Evolutionary conservation across 2,888 invertebrate genomes (phyloP), one percentile per base, ranked within the genome.

Genomic region (Hydroisotoma schaefferi): DNA sequence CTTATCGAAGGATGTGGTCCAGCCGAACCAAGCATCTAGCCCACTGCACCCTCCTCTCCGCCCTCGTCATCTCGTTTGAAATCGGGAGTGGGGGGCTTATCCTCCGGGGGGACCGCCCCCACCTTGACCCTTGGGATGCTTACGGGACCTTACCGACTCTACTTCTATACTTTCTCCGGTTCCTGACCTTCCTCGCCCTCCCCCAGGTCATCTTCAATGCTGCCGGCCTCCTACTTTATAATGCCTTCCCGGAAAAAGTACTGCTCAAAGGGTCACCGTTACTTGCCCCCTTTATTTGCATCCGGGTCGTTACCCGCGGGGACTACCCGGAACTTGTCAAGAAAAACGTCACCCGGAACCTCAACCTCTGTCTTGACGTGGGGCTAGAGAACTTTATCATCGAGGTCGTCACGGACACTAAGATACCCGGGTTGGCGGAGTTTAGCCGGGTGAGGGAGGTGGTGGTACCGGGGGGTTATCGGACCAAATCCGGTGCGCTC

Each of bases 301-400:
- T 97, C 72, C 84, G 95, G 69, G 87, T 94, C 26, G 95, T 97
- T 6, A 97, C 95, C 0, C 83, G 94, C 61, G 95, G 97, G 37
- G 93, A 94, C 78, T 97, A 88, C 76, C 90, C 94, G 3, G 87
- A 92, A 73, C 80, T 97, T 67, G 94, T 97, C 2, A 87, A 86
- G 76, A 84, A 83, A 55, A 94, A 94, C 81, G 91, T 94, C 5
- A 81, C 83, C 57, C 83, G 90, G 65, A 94, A 94, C 76, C 85
- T 94, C 82, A 87, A 88, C 73, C 86, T 87, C 68, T 94, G 94
- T 75, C 80, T 87, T 68, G 89, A 91, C 76, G 89, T 90, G 6
- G 94, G 94, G 10, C 80, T 97, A 75, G 94, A 94, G 77, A 94
- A 97, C 77, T 97, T 95, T 75, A 85, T 94, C 75, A 87, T 97